A percentile compares a stretch with the other conserved stretches of the same genome.
phyloP scores from a whole-genome alignment of 1,140 invertebrate genomes.

The Semibalanus balanoides region DNA sequence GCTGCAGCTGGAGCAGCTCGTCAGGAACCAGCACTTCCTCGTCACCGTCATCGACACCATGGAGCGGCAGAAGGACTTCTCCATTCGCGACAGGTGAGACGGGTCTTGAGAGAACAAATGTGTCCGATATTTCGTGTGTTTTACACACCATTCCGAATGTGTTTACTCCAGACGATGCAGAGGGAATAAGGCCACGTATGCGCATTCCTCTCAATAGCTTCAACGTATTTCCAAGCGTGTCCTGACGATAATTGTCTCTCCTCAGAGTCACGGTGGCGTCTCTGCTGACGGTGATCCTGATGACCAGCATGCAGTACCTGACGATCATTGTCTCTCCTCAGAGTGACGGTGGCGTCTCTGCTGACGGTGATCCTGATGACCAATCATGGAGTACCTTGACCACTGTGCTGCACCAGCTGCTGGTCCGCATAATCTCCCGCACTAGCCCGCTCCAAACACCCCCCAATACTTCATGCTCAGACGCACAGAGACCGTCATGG shows the following conservation, averaged over 20 bases:
- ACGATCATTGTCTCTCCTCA: slow-evolving; percentile 42
- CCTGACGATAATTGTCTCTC: not conserved
- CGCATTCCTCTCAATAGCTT: too few species aligned
- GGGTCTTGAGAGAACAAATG: too few species aligned
- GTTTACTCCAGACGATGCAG: not conserved
- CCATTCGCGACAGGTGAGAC: slow-evolving; percentile 51
- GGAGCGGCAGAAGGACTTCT: slow-evolving; percentile 78
- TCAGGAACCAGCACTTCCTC: slow-evolving; percentile 86
- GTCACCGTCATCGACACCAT: slow-evolving; percentile 84
- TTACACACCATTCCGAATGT: not conserved
- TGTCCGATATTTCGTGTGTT: not conserved
- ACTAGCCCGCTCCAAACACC: slow-evolving; percentile 77
- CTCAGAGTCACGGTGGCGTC: slow-evolving; percentile 77
- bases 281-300: slow-evolving; percentile 75
- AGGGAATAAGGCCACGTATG: not conserved
- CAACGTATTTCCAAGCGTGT: not conserved
- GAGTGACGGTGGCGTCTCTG: slow-evolving; percentile 1
- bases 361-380: not conserved
- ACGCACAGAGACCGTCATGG: slow-evolving; percentile 92
- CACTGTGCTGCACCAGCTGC: slow-evolving; percentile 63
- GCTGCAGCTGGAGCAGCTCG: slow-evolving; percentile 83
- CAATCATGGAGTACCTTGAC: not conserved
- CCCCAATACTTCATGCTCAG: slow-evolving; percentile 82
- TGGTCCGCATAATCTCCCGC: slow-evolving; percentile 77
- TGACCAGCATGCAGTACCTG: slow-evolving; percentile 93